Evolutionary conservation across 2,113 vertebrate species (phyloP).

Genomic region (Clinocottus analis): DNA sequence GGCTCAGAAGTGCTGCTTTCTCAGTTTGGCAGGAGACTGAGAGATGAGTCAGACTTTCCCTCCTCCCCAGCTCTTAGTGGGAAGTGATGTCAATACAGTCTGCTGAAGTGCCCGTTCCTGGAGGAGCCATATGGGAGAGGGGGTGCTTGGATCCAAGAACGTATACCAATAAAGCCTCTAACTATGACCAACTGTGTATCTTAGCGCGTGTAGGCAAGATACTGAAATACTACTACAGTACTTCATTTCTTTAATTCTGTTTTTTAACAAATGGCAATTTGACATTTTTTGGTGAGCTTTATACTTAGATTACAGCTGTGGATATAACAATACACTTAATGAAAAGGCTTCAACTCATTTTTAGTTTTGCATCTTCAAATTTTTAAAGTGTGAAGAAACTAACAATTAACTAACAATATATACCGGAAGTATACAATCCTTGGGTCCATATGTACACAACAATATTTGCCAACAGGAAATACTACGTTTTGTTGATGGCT

Average conservation of each 20-base stretch:
- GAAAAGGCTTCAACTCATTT: neutral
- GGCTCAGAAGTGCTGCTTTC: constrained; percentile 62
- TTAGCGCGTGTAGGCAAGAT: constrained; percentile 38
- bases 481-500: neutral
- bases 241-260: constrained; percentile 9
- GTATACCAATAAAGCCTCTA: constrained; percentile 56
- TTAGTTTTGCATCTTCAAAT: neutral
- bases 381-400: neutral
- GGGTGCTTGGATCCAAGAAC: constrained; percentile 36
- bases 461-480: neutral
- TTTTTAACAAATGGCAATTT: constrained; percentile 12
- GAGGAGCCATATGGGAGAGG: constrained; percentile 59
- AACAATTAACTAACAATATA: too few species aligned
- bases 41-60: constrained; percentile 85
- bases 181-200: constrained; percentile 48
- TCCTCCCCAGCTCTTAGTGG: constrained; percentile 74
- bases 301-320: constrained; percentile 23
- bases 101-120: constrained; percentile 68
- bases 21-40: constrained; percentile 70
- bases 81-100: constrained; percentile 78
- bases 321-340: constrained; percentile 1
- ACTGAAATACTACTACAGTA: constrained; percentile 6
- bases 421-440: neutral
- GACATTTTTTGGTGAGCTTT: constrained; percentile 10
- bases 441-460: neutral